Percentiles rank a stretch among this genome's conserved stretches.
These are phyloP conservation scores for Hystrix brachyura DNA, from an alignment of 2,113 vertebrate species.

Conservation along the genomic window DNA sequence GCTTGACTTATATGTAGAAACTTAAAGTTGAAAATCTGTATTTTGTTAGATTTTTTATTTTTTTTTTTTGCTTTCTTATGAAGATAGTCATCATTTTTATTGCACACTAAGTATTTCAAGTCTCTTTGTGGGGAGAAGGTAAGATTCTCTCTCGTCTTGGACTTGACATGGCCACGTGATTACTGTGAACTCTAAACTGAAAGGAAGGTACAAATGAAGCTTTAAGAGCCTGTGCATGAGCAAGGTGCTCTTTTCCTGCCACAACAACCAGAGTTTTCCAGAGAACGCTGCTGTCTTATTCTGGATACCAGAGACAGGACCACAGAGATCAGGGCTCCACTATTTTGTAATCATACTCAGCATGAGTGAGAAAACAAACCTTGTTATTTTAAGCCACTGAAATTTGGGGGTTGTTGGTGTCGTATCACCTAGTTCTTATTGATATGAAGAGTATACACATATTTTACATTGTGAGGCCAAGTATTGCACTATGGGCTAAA, in stretches of 20 bases:
- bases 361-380: background rate
- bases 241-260: background rate
- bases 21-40: slow-evolving; percentile 12
- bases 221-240: background rate
- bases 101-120: background rate
- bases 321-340: background rate
- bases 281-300: background rate
- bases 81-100: background rate
- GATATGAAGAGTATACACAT: background rate
- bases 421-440: background rate
- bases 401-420: background rate
- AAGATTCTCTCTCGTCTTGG: background rate
- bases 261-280: background rate
- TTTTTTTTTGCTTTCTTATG: background rate
- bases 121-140: background rate
- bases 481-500: background rate
- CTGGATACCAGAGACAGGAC: background rate
- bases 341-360: background rate
- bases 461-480: background rate
- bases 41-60: background rate
- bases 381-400: background rate
- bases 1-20: background rate
- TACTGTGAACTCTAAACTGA: background rate
- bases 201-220: background rate
- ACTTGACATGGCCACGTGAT: background rate